These are phyloP conservation scores for Phytoseiulus persimilis DNA, from an alignment of 2,888 invertebrate species.

Conservation along the genomic window DNA sequence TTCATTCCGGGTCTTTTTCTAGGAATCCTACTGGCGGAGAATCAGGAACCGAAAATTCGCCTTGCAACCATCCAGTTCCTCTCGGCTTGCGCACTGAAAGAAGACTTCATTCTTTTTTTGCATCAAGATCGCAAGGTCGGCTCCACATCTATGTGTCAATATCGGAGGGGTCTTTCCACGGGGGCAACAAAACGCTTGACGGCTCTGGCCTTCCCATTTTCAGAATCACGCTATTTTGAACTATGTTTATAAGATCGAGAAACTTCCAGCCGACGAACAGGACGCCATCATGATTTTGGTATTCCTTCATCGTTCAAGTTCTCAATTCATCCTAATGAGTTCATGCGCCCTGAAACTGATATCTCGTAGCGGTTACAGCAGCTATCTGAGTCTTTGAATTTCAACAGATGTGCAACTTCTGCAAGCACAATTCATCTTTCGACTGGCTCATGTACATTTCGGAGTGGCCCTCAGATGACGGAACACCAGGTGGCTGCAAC, in stretches of 20 bases:
- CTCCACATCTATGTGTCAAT: neutral
- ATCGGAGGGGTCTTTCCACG: too few species aligned
- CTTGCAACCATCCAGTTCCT: conserved; percentile 46
- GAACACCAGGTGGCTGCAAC: conserved; percentile 59
- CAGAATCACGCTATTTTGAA: conserved; percentile 72
- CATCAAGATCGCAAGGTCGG: conserved; percentile 72
- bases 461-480: conserved; percentile 62
- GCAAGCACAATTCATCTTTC: conserved; percentile 75
- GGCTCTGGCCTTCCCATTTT: too few species aligned
- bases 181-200: too few species aligned
- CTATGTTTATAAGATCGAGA: conserved; percentile 71
- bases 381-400: conserved; percentile 6
- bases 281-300: conserved; percentile 70
- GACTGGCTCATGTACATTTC: conserved; percentile 90
- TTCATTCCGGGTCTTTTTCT: neutral
- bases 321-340: too few species aligned
- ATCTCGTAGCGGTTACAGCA: too few species aligned
- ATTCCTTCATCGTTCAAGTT: too few species aligned
- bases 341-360: too few species aligned
- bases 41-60: conserved; percentile 39
- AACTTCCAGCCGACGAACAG: conserved; percentile 65
- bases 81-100: conserved; percentile 55
- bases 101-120: conserved; percentile 75
- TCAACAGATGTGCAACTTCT: conserved; percentile 73
- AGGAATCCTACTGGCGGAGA: conserved; percentile 25